Base-by-base conservation (phyloP, 2,888 invertebrate genomes). In the Electrophaes corylata region DNA sequence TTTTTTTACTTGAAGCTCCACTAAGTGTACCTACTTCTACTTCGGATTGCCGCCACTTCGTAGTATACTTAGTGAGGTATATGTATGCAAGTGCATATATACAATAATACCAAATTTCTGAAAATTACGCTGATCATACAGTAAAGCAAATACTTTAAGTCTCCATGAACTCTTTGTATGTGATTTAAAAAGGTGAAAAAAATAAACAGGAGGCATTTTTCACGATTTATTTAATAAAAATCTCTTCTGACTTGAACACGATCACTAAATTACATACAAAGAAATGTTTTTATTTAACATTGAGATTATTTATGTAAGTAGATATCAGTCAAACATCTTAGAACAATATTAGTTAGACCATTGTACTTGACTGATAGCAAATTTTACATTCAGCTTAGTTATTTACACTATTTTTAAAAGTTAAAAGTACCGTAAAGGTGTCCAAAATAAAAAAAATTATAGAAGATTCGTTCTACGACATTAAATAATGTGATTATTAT, bases 211-310 rank as follows among this genome's bases (percentile, higher is more conserved):
- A 67, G 41, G 47, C 65, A 70, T 72, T 73, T 84, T 84, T 76
- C 75, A 73, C 67, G 72, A 78, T 83, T 91, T 91, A 91, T 89
- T 91, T 90, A 84, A 88, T 91, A 91, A 90, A 90, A 91, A 90
- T 87, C 84, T 90, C 84, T 87, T 91, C 88, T 89, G 91, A 91
- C 91, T 91, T 90, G 91, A 91, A 91, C 91, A 91, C 91, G 90
- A 88, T 90, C 84, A 88, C 91, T 91, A 91, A 91, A 88, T 88
- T 90, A 91, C 91, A 91, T 88, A 90, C 85, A 88, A 88, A 83
- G 83, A 46, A 83, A 84, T 80, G 75, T 75, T 76, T 82, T 79
- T 70, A 79, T 83, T 75, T 83, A 87, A 90, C 87, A 89, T 81
- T 84, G 79, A 82, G 84, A 85, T 82, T 86, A 86, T 80, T 87